Evolutionary conservation across 2,888 invertebrate species (phyloP), one percentile per base, ranked within the genome.

Genomic region (Calameuta pallipes): DNA sequence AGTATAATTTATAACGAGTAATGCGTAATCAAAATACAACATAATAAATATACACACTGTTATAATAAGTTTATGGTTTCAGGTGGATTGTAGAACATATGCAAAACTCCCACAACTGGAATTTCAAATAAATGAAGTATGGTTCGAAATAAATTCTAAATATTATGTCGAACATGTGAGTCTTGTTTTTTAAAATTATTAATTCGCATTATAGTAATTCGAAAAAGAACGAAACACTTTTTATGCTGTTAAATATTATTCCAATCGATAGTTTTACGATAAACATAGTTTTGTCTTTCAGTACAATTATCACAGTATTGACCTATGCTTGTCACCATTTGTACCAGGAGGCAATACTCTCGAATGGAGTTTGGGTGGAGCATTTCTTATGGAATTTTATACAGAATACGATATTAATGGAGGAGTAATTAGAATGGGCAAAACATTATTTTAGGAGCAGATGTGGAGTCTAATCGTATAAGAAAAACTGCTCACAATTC

Each of bases 71-170:
- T 68, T 71, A 30, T 76, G 15, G 23, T 78, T 89, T 76, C 82
- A 94, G 92, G 93, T 96, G 69, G 92, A 94, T 85, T 96, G 96
- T 88, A 92, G 92, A 77, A 92, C 92, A 36, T 93, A 95, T 41
- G 92, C 93, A 68, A 92, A 92, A 78, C 89, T 96, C 75, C 95
- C 96, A 1, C 89, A 90, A 79, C 92, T 96, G 73, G 91, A 92
- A 70, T 94, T 96, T 86, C 91, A 92, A 1, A 87, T 96, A 69
- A 93, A 91, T 78, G 95, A 94, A 30, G 92, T 92, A 79, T 89
- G 91, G 36, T 96, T 95, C 89, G 92, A 92, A 30, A 92, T 96
- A 69, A 92, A 92, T 79, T 94, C 94, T 33, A 91, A 92, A 80
- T 94, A 95, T 86, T 96, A 96, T 89, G 92, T 95, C 6, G 91